Evolutionary conservation across 2,797 vertebrate species (phyloP).

Genomic region (Sphaeramia orbicularis): DNA sequence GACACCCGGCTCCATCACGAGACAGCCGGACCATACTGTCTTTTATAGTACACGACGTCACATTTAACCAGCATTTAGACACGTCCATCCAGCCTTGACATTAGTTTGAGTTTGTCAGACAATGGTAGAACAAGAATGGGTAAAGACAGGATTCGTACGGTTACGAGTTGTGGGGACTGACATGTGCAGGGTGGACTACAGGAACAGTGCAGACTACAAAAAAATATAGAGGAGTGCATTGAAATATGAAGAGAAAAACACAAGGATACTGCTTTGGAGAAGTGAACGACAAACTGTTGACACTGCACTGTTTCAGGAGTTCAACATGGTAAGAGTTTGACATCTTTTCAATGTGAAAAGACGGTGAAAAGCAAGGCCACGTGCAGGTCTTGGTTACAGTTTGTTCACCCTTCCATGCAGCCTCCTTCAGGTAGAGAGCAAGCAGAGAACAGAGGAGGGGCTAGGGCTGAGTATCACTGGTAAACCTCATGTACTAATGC

Average conservation of each 20-base stretch:
- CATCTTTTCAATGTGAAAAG: conserved; percentile 4
- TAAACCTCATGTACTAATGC: background rate
- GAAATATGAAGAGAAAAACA: background rate
- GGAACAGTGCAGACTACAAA: conserved; percentile 10
- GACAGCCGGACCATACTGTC: background rate
- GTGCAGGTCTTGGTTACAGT: conserved; percentile 37
- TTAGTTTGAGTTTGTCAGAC: background rate
- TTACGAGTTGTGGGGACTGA: background rate
- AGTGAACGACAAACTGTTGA: conserved; percentile 30
- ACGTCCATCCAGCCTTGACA: background rate
- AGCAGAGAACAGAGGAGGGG: conserved; percentile 23
- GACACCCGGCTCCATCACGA: conserved; percentile 4
- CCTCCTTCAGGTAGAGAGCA: conserved; percentile 28
- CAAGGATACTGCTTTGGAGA: conserved; percentile 36
- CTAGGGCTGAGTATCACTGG: conserved; percentile 49
- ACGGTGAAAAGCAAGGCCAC: conserved; percentile 43
- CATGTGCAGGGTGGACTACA: conserved; percentile 18
- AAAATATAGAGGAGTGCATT: background rate
- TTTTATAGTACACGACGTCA: background rate
- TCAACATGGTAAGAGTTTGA: background rate
- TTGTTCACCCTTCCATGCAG: conserved; percentile 56
- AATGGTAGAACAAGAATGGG: background rate
- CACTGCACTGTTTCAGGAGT: background rate
- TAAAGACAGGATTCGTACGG: conserved; percentile 9
- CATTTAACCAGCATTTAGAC: background rate